Evolutionary conservation across 1,140 invertebrate species (phyloP).

Genomic region (Pogonognathellus flavescens): DNA sequence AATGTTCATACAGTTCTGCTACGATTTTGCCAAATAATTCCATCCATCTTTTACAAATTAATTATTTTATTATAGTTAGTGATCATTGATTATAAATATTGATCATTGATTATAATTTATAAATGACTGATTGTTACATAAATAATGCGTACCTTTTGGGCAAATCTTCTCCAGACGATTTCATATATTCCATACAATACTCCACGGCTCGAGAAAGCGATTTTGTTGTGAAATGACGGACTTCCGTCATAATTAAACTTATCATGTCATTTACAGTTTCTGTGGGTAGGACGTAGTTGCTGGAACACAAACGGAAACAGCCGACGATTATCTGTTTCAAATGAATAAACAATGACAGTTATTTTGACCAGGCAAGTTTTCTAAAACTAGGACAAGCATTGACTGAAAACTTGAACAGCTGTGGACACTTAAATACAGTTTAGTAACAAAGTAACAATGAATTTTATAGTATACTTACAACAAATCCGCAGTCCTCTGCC

Average conservation of each 20-base stretch:
- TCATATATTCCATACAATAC: conserved; percentile 56
- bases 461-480: background rate
- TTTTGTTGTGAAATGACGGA: conserved; percentile 56
- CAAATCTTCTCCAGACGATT: conserved; percentile 26
- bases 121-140: background rate
- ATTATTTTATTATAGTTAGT: background rate
- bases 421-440: background rate
- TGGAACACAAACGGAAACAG: background rate
- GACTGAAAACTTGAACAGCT: too few species aligned
- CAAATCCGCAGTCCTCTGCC: background rate
- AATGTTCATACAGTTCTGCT: conserved; percentile 27
- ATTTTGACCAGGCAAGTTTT: too few species aligned
- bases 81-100: background rate
- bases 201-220: conserved; percentile 5
- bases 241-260: conserved; percentile 51
- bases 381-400: too few species aligned
- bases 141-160: background rate
- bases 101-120: background rate
- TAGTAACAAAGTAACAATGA: background rate
- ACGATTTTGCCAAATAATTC: conserved; percentile 62
- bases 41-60: conserved; percentile 58
- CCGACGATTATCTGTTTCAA: background rate
- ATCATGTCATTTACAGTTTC: conserved; percentile 55
- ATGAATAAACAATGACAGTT: too few species aligned
- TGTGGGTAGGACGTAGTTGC: background rate